Percentiles rank a stretch among this genome's conserved stretches.
Evolutionary conservation across 1,140 invertebrate genomes (phyloP).

Genomic region (Choristoneura fumiferana): DNA sequence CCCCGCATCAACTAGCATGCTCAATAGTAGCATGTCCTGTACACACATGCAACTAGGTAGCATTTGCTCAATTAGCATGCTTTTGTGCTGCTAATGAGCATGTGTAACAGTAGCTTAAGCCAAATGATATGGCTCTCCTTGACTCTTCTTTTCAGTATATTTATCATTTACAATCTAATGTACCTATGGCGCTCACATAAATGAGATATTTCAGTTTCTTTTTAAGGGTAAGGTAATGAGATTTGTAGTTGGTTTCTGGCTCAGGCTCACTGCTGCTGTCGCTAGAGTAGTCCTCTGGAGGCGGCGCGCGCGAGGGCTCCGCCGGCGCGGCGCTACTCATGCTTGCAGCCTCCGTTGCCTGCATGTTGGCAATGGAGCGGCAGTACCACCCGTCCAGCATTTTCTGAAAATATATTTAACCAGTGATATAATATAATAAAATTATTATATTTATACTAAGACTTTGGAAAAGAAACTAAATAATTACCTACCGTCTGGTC

Average conservation of each 20-base stretch:
- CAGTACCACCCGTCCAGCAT: slow-evolving; percentile 91
- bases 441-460: too few relatives aligned
- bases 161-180: background rate
- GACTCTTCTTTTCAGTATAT: too few relatives aligned
- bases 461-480: too few relatives aligned
- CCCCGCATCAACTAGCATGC: too few relatives aligned
- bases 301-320: slow-evolving; percentile 44
- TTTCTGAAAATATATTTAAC: slow-evolving; percentile 48
- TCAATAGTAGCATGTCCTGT: too few relatives aligned
- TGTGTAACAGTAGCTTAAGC: too few relatives aligned
- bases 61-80: too few relatives aligned
- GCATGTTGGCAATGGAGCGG: slow-evolving; percentile 87
- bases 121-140: background rate
- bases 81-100: too few relatives aligned
- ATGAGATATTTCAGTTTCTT: slow-evolving; percentile 93
- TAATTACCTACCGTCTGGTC: too few relatives aligned
- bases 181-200: slow-evolving; percentile 84
- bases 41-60: too few relatives aligned
- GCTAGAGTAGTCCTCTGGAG: slow-evolving; percentile 65
- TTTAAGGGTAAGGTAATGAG: slow-evolving; percentile 91
- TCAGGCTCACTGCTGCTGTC: slow-evolving; percentile 75
- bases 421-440: background rate
- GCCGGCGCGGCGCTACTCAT: slow-evolving; percentile 50
- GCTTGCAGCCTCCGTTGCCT: slow-evolving; percentile 80
- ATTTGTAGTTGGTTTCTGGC: slow-evolving; percentile 84